Evolutionary conservation across 2,888 invertebrate genomes (phyloP), one percentile per base, ranked within the genome.

Genomic region (Sclerodermus sp.): DNA sequence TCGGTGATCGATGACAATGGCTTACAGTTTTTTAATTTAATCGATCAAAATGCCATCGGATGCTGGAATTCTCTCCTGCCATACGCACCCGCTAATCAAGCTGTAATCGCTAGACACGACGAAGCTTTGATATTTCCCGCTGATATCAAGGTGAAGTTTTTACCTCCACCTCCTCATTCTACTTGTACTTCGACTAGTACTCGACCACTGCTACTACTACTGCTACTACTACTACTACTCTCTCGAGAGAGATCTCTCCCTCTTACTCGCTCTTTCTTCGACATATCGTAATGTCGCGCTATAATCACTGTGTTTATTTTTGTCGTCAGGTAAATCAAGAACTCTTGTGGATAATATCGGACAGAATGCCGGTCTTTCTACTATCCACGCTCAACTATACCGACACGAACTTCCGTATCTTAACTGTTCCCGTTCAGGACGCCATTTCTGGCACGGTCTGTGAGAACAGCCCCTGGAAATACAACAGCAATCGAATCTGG

Each of bases 71-170:
- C 86, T 0, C 81, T 82, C 9, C 79, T 85, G 50, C 86, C 87
- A 0, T 87, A 87, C 60, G 80, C 82, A 14, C 83, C 86, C 0
- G 82, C 85, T 54, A 87, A 87, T 70, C 84, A 87, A 18, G 90
- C 82, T 12, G 73, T 91, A 5, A 86, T 87, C 1, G 91, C 90
- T 60, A 85, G 84, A 56, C 91, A 92, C 67, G 88, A 91, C 68
- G 84, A 84, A 0, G 87, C 86, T 8, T 79, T 93, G 23, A 86
- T 90, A 18, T 92, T 91, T 72, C 92, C 91, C 0, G 83, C 86
- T 60, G 92, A 92, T 68, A 82, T 92, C 1, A 91, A 91, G 79
- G 87, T 91, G n/a, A n/a, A n/a, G n/a, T n/a, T n/a, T n/a, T n/a
- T n/a, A n/a, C n/a, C n/a, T n/a, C n/a, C n/a, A n/a, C n/a, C n/a